Conservation (phyloP, 2,113 vertebrate genomes). For the Kryptolebias marmoratus region DNA sequence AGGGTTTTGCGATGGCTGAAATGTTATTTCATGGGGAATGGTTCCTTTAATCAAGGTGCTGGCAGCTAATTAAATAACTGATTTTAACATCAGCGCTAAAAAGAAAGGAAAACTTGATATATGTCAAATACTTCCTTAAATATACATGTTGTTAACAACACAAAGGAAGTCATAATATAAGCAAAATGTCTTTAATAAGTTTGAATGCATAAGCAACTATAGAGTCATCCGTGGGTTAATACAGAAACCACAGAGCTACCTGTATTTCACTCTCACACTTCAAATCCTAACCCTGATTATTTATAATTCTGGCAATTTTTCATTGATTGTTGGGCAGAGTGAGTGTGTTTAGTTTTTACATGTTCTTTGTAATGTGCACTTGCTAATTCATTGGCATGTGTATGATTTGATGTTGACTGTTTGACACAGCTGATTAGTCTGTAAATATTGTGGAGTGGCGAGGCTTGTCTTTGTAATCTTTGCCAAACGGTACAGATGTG, state of each 20-base stretch:
- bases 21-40: slow-evolving; percentile 71
- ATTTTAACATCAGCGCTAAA: slow-evolving; percentile 43
- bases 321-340: slow-evolving; percentile 7
- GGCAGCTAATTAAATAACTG: slow-evolving; percentile 54
- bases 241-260: slow-evolving; percentile 10
- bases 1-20: slow-evolving; percentile 38
- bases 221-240: slow-evolving; percentile 36
- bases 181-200: slow-evolving; percentile 58
- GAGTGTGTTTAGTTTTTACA: slow-evolving; percentile 12
- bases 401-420: slow-evolving; percentile 33
- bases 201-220: slow-evolving; percentile 55
- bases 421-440: slow-evolving; percentile 29
- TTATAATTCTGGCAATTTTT: background rate
- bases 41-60: slow-evolving; percentile 65
- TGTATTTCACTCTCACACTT: slow-evolving; percentile 16
- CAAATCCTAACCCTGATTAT: slow-evolving; percentile 13
- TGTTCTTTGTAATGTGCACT: slow-evolving; percentile 2
- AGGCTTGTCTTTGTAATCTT: slow-evolving; percentile 34
- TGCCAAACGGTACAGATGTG: slow-evolving; percentile 62
- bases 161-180: slow-evolving; percentile 52
- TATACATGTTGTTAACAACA: slow-evolving; percentile 50
- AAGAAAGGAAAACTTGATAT: slow-evolving; percentile 40
- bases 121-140: slow-evolving; percentile 48
- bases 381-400: slow-evolving; percentile 13
- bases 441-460: slow-evolving; percentile 35